Conservation (phyloP, 1,140 invertebrate genomes). For the Nephila pilipes region DNA sequence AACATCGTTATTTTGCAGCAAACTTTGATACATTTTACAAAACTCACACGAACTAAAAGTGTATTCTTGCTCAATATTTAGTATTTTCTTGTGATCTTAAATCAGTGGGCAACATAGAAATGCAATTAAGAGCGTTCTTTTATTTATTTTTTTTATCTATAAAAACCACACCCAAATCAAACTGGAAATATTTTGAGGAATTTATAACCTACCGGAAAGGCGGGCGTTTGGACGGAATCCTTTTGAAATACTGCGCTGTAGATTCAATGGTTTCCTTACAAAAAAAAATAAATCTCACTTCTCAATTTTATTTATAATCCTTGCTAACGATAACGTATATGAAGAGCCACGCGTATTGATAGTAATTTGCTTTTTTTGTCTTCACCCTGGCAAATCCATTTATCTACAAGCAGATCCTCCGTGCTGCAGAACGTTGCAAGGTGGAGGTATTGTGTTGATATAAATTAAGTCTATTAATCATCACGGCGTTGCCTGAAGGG, state of each 20-base stretch:
- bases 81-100: background rate
- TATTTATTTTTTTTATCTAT: too few relatives aligned
- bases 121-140: slow-evolving; percentile 33
- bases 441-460: slow-evolving; percentile 34
- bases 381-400: slow-evolving; percentile 11
- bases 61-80: background rate
- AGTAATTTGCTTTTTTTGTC: slow-evolving; percentile 5
- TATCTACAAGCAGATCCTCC: background rate
- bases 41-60: too few relatives aligned
- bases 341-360: slow-evolving; percentile 14
- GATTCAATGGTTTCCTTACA: background rate
- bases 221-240: background rate
- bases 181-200: slow-evolving; percentile 22
- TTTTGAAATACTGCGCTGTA: slow-evolving; percentile 17
- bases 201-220: slow-evolving; percentile 24
- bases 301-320: slow-evolving; percentile 39
- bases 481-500: background rate
- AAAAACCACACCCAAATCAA: slow-evolving; percentile 32
- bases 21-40: too few relatives aligned
- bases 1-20: too few relatives aligned
- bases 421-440: background rate
- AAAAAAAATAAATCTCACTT: slow-evolving; percentile 1
- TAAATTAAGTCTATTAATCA: slow-evolving; percentile 60
- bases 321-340: slow-evolving; percentile 2
- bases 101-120: background rate